Evolutionary conservation across 2,888 invertebrate species (phyloP).

Genomic region (Muschampia plurimacula): DNA sequence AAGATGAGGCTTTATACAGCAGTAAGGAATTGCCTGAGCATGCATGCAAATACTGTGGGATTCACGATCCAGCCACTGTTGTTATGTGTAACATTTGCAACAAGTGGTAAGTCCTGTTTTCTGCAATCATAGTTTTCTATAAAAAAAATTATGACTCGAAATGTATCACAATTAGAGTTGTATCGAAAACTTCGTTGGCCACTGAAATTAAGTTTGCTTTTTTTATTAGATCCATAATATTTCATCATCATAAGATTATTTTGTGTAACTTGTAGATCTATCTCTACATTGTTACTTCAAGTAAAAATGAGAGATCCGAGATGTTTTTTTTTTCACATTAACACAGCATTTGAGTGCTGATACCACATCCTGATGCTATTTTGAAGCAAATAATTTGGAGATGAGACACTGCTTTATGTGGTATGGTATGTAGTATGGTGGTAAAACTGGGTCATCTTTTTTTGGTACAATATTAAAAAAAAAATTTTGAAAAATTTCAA

Average conservation of each 20-base stretch:
- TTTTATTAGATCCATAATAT: background rate
- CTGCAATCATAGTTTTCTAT: background rate
- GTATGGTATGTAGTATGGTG: too few relatives aligned
- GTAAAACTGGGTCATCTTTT: too few relatives aligned
- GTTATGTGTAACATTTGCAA: conserved; percentile 99
- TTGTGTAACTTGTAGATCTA: background rate
- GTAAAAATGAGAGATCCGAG: too few relatives aligned
- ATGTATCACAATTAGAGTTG: background rate
- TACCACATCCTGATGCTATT: too few relatives aligned
- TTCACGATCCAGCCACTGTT: conserved; percentile 98
- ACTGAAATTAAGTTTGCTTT: background rate
- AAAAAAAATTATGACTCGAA: background rate
- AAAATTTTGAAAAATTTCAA: too few relatives aligned
- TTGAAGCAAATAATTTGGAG: too few relatives aligned
- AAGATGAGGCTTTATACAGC: conserved; percentile 95
- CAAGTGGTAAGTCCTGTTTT: conserved; percentile 90
- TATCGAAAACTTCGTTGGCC: background rate
- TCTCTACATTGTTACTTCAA: too few relatives aligned
- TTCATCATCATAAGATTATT: background rate
- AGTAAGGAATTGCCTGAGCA: conserved; percentile 96
- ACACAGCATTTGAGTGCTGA: too few relatives aligned
- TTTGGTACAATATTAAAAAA: too few relatives aligned
- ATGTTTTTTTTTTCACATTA: too few relatives aligned
- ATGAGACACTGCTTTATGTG: too few relatives aligned
- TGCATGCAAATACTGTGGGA: conserved; percentile 99